These are phyloP conservation scores for Castor canadensis DNA, from an alignment of 2,113 vertebrate genomes.

Conservation along the genomic window DNA sequence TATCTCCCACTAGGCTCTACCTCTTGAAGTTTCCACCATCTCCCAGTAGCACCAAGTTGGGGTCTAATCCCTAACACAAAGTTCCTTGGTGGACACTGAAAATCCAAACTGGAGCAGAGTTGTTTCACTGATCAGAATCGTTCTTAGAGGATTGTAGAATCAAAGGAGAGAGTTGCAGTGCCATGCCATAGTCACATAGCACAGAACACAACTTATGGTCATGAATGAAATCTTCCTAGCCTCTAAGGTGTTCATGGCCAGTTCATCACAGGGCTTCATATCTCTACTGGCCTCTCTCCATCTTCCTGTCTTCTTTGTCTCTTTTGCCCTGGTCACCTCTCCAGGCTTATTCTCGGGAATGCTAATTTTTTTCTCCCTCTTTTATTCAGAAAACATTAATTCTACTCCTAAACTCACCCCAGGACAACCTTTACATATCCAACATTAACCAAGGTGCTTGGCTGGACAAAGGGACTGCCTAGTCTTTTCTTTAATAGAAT, in stretches of 20 bases:
- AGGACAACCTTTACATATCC: not conserved
- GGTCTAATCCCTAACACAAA: not conserved
- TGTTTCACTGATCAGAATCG: not conserved
- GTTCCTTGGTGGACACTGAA: not conserved
- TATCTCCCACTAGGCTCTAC: not conserved
- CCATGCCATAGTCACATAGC: not conserved
- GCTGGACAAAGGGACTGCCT: not conserved
- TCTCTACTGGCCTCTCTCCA: not conserved
- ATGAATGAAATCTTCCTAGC: not conserved
- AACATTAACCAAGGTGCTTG: not conserved
- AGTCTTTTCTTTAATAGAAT: conserved; percentile 25
- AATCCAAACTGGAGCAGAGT: not conserved
- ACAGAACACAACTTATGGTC: not conserved
- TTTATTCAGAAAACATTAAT: not conserved
- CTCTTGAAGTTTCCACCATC: not conserved
- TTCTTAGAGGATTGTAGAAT: not conserved
- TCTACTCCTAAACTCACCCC: not conserved
- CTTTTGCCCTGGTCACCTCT: not conserved
- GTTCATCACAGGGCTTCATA: not conserved
- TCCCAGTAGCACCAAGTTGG: not conserved
- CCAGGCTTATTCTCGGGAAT: not conserved
- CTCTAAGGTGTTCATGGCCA: not conserved
- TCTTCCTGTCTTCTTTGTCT: not conserved
- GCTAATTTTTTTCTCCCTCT: not conserved
- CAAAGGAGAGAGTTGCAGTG: not conserved